Base-by-base conservation (phyloP, 2,113 vertebrate genomes). In the Pandion haliaetus region DNA sequence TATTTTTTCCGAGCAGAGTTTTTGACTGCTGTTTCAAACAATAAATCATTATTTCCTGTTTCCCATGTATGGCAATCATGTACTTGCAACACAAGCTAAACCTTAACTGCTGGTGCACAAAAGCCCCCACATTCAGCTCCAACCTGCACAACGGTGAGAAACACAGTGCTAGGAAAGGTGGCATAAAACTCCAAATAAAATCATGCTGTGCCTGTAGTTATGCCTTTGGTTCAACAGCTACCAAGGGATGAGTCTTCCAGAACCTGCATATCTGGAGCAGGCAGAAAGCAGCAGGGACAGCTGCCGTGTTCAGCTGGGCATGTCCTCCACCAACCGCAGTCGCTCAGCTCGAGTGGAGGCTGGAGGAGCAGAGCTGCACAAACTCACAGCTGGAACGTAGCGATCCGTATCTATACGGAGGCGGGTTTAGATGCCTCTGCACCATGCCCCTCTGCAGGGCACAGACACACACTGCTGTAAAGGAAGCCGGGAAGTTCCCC, bases 381-480 rank as follows among this genome's bases (percentile, higher is more conserved):
- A 50, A 45, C 73, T 21, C 52, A 31, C 10, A 31, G 47, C 16
- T 55, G 47, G n/a, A 36, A 44, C 1, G 0, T 1, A 80, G 40
- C 4, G 1, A 38, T 40, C 24, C 2, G 0, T 44, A 12, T 31
- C 59, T 78, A 4, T 34, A 29, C 0, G 0, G 50, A 50, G 24
- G 12, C 0, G 3, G 29, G 6, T 44, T 62, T 16, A 62, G 55
- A 34, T 49, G 73, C 32, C 52, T 50, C 42, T 78, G 62, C 34
- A 54, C 13, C 4, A 0, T n/a, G 36, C 21, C 24, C 9, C 23
- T 26, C 52, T 32, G 13, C 77, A 66, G n/a, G 28, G 32, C 47
- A n/a, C 49, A 47, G 54, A 14, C 14, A 42, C 47, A 11, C 16
- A 4, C 13, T 58, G 40, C 25, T 55, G 52, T 19, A 15, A 40